Evolutionary conservation across 2,797 vertebrate species (phyloP).

Genomic region (Sebastes melanostomus): DNA sequence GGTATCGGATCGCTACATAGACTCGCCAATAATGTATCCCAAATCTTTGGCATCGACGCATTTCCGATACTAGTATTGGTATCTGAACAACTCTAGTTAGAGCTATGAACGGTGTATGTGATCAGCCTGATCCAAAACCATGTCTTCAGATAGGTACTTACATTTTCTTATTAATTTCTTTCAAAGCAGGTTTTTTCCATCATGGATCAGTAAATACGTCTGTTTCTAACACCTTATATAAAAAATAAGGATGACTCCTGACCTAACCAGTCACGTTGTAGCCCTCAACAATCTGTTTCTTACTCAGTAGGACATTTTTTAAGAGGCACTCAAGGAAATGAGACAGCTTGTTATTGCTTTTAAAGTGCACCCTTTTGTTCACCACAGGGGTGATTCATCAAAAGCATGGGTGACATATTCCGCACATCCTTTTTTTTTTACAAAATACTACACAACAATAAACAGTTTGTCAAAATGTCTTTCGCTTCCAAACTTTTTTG

Average conservation of each 20-base stretch:
- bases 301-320: neutral
- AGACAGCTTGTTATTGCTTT: constrained; percentile 33
- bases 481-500: neutral
- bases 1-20: too few species aligned
- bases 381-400: constrained; percentile 6
- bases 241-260: neutral
- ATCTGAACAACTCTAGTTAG: too few species aligned
- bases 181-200: accelerated
- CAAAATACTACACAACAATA: neutral
- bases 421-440: neutral
- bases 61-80: too few species aligned
- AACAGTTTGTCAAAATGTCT: neutral
- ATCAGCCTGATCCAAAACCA: neutral
- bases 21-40: too few species aligned
- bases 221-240: neutral
- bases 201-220: neutral
- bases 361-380: constrained; percentile 24
- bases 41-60: too few species aligned
- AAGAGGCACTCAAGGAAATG: constrained; percentile 16
- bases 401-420: neutral
- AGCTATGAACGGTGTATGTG: too few species aligned
- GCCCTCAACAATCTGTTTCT: neutral
- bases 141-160: neutral
- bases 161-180: neutral
- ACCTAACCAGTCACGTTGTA: neutral